Percentiles rank a stretch among this genome's conserved stretches.
Evolutionary conservation across 2,797 vertebrate genomes (phyloP).

Genomic region (Dermochelys coriacea): DNA sequence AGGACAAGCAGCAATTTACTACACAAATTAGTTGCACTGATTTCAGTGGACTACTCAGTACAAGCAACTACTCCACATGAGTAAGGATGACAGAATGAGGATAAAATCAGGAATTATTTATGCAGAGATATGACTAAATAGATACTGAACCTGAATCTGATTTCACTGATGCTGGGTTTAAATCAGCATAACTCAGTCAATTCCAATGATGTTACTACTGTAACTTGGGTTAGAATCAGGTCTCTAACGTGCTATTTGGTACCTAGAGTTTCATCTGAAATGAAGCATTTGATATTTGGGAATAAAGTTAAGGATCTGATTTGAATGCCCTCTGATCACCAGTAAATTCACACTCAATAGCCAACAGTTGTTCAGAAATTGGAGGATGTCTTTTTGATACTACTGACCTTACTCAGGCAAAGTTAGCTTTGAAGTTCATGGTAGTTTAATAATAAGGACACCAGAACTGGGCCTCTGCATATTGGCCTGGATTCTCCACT

Average conservation of each 20-base stretch:
- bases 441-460: neutral
- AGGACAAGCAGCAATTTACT: fast-evolving
- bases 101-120: neutral
- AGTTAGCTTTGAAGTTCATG: neutral
- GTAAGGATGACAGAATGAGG: neutral
- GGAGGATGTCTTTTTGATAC: fast-evolving
- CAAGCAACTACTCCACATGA: fast-evolving
- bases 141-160: neutral
- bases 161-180: neutral
- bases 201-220: neutral
- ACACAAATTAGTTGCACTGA: fast-evolving
- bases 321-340: neutral
- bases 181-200: neutral
- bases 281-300: neutral
- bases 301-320: neutral
- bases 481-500: fast-evolving
- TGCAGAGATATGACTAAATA: neutral
- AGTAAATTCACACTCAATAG: fast-evolving
- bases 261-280: neutral
- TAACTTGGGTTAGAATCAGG: neutral
- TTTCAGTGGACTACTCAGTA: fast-evolving
- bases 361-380: neutral
- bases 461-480: fast-evolving
- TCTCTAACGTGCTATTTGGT: neutral
- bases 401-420: neutral